Conservation (phyloP, 1,140 invertebrate species). For the Onthophagus taurus region DNA sequence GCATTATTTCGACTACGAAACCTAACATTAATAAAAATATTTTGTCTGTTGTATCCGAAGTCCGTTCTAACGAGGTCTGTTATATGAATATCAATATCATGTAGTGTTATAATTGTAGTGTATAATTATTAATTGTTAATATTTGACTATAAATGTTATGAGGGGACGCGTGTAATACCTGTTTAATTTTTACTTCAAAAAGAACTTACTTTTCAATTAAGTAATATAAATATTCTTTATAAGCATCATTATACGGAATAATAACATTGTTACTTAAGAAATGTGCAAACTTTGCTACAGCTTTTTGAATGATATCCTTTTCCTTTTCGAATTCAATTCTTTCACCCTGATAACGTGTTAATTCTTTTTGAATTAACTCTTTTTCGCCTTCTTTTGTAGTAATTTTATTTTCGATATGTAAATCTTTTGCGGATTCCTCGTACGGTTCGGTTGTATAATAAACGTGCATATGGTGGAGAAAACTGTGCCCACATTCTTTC, state of each 20-base stretch:
- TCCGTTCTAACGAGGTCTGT: too few relatives aligned
- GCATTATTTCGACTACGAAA: too few relatives aligned
- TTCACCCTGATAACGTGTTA: constrained; percentile 13
- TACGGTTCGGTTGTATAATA: constrained; percentile 24
- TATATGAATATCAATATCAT: neutral
- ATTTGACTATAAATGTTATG: neutral
- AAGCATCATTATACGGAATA: constrained; percentile 24
- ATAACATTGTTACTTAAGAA: constrained; percentile 27
- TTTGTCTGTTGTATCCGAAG: too few relatives aligned
- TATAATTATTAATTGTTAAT: too few relatives aligned
- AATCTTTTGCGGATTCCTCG: constrained; percentile 16
- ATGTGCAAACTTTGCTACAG: constrained; percentile 25
- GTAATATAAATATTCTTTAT: constrained; percentile 25
- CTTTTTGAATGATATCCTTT: constrained; percentile 18
- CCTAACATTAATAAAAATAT: neutral
- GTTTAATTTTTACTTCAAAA: neutral
- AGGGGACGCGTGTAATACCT: too few relatives aligned
- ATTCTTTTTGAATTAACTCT: constrained; percentile 14
- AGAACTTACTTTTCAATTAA: constrained; percentile 20
- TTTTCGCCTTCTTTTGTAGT: constrained; percentile 16
- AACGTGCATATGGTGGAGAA: constrained; percentile 23
- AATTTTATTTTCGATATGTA: constrained; percentile 16
- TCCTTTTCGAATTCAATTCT: constrained; percentile 19
- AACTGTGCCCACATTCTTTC: constrained; percentile 5
- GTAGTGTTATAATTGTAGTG: too few relatives aligned